Conservation (phyloP, 1,140 invertebrate genomes). For the Galendromus occidentalis region DNA sequence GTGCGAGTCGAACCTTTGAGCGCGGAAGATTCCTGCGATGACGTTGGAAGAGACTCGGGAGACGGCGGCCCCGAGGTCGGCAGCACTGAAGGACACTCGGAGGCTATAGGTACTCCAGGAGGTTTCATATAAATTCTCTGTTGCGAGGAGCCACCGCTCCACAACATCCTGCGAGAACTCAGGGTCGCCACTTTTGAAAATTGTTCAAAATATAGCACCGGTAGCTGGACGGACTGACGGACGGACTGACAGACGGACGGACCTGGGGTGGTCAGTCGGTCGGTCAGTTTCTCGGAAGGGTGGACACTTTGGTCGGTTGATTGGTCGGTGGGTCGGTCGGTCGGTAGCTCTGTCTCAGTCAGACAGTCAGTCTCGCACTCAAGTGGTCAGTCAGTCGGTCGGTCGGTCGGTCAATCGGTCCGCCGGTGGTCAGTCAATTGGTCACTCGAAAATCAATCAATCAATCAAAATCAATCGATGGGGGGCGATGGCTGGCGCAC, state of each 20-base stretch:
- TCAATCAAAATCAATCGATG: no score
- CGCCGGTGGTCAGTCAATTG: no score
- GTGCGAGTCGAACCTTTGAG: neutral
- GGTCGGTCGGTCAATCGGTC: no score
- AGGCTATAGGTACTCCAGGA: constrained; percentile 5
- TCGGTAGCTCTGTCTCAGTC: no score
- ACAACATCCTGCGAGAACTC: constrained; percentile 9
- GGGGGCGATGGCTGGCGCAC: no score
- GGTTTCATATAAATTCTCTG: constrained; percentile 8
- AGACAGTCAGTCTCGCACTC: no score
- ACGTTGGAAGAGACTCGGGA: neutral
- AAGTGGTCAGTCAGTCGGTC: no score
- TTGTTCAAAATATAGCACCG: neutral
- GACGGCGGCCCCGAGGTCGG: neutral
- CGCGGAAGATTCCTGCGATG: neutral
- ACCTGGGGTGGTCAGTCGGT: neutral
- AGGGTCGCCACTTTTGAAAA: constrained; percentile 9
- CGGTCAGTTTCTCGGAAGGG: no score
- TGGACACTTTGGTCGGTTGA: no score
- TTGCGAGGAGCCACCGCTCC: constrained; percentile 4
- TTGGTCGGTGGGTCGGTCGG: no score
- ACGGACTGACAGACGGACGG: neutral
- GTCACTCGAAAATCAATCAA: no score
- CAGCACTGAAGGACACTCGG: neutral
- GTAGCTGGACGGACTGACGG: neutral